Evolutionary conservation across 2,797 vertebrate genomes (phyloP).

Genomic region (Lepidocolaptes lacrymiger): DNA sequence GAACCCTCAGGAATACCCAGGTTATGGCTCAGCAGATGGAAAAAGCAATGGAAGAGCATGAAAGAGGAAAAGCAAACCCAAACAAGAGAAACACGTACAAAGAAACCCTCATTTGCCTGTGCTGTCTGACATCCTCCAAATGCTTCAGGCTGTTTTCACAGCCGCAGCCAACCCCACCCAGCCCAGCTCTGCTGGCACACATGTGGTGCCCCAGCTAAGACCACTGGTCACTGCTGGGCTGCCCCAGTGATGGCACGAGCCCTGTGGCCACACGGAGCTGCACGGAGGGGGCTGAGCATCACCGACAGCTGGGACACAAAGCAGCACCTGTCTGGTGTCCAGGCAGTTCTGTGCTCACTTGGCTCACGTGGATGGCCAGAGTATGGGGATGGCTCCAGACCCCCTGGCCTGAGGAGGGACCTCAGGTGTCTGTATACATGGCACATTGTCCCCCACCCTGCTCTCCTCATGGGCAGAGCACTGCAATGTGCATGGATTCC

Average conservation of each 20-base stretch:
- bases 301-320: fast-evolving
- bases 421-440: not conserved
- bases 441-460: not conserved
- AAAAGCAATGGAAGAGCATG: not conserved
- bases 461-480: fast-evolving
- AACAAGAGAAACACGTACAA: not conserved
- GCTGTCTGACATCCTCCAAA: not conserved
- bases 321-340: not conserved
- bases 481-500: fast-evolving
- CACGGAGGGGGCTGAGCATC: not conserved
- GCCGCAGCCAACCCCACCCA: not conserved
- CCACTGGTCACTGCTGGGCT: fast-evolving
- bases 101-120: not conserved
- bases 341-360: not conserved
- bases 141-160: not conserved
- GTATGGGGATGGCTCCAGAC: not conserved
- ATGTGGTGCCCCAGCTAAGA: not conserved
- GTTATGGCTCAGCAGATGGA: not conserved
- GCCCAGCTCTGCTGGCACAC: not conserved
- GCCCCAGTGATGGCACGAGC: fast-evolving
- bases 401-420: not conserved
- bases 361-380: fast-evolving
- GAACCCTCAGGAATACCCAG: not conserved
- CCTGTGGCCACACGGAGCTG: fast-evolving
- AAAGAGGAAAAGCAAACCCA: not conserved